Conservation (phyloP, 2,113 vertebrate genomes). For the Nipponia nippon region DNA sequence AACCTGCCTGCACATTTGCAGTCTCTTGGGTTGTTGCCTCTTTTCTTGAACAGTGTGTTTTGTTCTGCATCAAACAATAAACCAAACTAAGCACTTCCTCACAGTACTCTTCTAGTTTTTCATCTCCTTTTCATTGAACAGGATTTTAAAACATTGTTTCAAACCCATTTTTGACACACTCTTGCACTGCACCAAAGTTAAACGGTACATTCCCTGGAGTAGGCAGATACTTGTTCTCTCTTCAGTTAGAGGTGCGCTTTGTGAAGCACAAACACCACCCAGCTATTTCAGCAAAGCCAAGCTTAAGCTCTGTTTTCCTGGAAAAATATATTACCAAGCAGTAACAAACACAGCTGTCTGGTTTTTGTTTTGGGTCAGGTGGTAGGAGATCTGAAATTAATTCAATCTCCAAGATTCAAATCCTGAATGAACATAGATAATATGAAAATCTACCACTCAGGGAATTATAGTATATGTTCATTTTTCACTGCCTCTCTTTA, state of each 20-base stretch:
- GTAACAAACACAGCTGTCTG: conserved; percentile 51
- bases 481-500: background rate
- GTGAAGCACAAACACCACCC: background rate
- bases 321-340: conserved; percentile 30
- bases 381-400: conserved; percentile 18
- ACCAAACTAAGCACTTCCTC: background rate
- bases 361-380: conserved; percentile 23
- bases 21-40: background rate
- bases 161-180: background rate
- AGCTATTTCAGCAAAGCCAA: background rate
- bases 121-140: background rate
- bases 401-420: background rate
- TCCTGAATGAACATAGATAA: background rate
- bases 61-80: background rate
- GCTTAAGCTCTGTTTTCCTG: conserved; percentile 27
- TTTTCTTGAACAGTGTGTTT: background rate
- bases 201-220: background rate
- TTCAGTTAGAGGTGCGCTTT: background rate
- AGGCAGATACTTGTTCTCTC: background rate
- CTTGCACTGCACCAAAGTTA: background rate
- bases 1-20: background rate
- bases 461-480: background rate
- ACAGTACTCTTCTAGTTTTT: background rate
- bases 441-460: background rate
- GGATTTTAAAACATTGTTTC: background rate